Evolutionary conservation across 2,113 vertebrate genomes (phyloP).

Genomic region (Lycocorax pyrrhopterus): DNA sequence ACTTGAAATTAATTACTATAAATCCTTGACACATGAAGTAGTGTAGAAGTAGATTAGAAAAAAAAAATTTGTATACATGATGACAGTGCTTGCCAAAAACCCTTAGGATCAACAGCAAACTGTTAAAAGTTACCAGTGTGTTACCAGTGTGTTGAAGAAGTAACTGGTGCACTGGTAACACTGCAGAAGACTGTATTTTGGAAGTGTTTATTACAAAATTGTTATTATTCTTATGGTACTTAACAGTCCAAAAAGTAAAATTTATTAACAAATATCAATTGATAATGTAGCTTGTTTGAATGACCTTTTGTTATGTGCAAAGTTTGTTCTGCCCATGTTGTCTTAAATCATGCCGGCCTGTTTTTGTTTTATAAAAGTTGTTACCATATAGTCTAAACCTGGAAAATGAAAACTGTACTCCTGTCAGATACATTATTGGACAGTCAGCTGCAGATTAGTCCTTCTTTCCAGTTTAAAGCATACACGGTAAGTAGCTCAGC

Average conservation of each 20-base stretch:
- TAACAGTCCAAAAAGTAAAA: neutral
- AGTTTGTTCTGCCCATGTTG: neutral
- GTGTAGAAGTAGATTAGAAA: neutral
- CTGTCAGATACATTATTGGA: neutral
- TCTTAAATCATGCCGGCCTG: neutral
- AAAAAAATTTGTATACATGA: neutral
- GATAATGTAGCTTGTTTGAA: neutral
- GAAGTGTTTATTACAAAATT: neutral
- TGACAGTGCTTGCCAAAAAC: neutral
- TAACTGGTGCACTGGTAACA: neutral
- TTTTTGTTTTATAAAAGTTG: neutral
- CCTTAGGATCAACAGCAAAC: neutral
- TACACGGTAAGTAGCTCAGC: neutral
- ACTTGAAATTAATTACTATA: slow-evolving; percentile 36
- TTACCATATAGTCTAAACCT: neutral
- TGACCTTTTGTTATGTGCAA: neutral
- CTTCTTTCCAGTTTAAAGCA: neutral
- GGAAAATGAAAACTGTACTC: neutral
- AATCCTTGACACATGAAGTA: slow-evolving; percentile 1
- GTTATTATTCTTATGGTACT: neutral
- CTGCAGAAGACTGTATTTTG: neutral
- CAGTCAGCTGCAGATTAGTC: slow-evolving; percentile 21
- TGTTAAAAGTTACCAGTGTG: neutral
- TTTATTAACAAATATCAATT: neutral
- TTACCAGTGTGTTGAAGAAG: neutral